These are phyloP conservation scores for Desoria tigrina DNA, from an alignment of 2,888 invertebrate genomes.

Conservation along the genomic window DNA sequence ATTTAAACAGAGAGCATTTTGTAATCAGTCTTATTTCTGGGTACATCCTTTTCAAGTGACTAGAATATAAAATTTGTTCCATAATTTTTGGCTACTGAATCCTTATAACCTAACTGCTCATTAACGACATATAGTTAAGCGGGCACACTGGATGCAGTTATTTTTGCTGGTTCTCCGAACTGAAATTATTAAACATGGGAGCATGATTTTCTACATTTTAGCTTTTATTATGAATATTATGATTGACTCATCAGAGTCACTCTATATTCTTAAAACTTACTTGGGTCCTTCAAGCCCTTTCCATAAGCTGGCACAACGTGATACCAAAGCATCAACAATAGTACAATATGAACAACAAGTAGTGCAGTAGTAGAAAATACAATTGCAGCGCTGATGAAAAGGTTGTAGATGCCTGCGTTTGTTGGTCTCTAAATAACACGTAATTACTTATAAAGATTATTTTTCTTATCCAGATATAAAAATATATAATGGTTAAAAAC, in stretches of 20 bases:
- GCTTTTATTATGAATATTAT: background rate
- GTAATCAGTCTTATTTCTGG: no score
- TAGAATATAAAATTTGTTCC: no score
- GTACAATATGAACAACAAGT: constrained; percentile 37
- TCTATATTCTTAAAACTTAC: constrained; percentile 12
- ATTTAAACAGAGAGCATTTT: no score
- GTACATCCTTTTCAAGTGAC: no score
- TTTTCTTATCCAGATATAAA: no score
- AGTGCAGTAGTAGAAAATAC: constrained; percentile 30
- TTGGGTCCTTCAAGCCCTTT: constrained; percentile 28
- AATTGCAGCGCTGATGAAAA: constrained; percentile 36
- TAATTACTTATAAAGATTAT: no score
- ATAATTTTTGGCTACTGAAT: no score
- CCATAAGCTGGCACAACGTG: constrained; percentile 38
- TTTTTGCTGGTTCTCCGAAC: constrained; percentile 40
- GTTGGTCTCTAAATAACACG: constrained; percentile 33
- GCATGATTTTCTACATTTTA: background rate
- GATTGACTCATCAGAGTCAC: no score
- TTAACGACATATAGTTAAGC: constrained; percentile 44
- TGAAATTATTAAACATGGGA: constrained; percentile 6
- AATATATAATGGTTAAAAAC: background rate
- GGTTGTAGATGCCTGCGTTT: constrained; percentile 27
- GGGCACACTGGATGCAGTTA: constrained; percentile 45
- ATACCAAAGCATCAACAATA: constrained; percentile 38
- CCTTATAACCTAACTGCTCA: no score